These are phyloP conservation scores for Melanophora roralis DNA, from an alignment of 2,888 invertebrate species.

Conservation along the genomic window DNA sequence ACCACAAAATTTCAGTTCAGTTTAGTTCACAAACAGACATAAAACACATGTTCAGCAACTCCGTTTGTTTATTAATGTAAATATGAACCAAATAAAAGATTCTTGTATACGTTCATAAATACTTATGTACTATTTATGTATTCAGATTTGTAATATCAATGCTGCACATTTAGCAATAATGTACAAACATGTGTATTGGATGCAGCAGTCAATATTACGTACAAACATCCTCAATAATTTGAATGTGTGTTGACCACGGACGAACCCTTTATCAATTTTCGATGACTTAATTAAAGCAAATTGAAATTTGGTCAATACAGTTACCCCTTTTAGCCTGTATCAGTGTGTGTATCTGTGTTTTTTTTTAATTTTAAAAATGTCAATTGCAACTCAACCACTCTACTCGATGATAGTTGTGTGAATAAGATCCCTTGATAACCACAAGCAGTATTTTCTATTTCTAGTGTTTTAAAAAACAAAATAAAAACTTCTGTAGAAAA, in stretches of 20 bases:
- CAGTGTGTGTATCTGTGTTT: neutral
- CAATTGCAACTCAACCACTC: conserved; percentile 5
- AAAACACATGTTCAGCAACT: neutral
- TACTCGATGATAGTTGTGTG: conserved; percentile 26
- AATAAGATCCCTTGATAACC: conserved; percentile 22
- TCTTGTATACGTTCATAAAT: neutral
- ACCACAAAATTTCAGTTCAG: neutral
- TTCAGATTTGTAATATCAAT: too few species aligned
- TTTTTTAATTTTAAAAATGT: conserved; percentile 28
- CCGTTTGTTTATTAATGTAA: neutral
- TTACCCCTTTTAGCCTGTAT: conserved; percentile 25
- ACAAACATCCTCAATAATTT: conserved; percentile 22
- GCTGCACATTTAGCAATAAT: too few species aligned
- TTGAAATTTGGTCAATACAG: conserved; percentile 63
- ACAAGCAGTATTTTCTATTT: neutral
- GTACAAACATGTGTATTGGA: too few species aligned
- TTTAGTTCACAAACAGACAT: neutral
- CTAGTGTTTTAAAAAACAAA: neutral
- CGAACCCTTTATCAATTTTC: conserved; percentile 64
- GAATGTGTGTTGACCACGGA: conserved; percentile 53
- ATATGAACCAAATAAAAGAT: neutral
- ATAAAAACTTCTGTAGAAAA: neutral
- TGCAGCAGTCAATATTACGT: neutral
- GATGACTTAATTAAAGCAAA: conserved; percentile 66
- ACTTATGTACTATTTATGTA: neutral